Evolutionary conservation across 2,888 invertebrate genomes (phyloP), one percentile per base, ranked within the genome.

Genomic region (Strigamia maritima): DNA sequence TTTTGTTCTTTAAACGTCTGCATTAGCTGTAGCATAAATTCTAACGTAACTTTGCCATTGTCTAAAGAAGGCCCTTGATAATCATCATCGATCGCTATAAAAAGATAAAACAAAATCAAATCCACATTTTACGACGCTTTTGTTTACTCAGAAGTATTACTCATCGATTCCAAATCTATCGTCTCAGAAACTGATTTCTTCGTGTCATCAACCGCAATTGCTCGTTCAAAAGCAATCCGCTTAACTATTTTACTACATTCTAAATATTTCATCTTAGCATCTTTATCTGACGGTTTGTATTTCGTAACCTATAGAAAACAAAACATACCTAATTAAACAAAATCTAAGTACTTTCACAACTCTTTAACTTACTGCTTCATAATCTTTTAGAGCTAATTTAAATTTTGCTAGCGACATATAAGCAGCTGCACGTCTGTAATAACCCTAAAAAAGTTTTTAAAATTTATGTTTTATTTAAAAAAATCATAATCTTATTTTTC

Each of bases 401-500:
- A 96, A 98, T 89, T 97, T 97, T 82, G 98, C 98, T 85, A 98
- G 87, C 31, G 98, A 95, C 98, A 99, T 98, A 84, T 97, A 91
- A 40, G 99, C 93, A 1, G 96, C 95, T 0, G 98, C 99, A 84
- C 98, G 89, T 84, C 99, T 90, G 86, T 98, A 99, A 86, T 97
- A 99, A 0, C 97, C 98, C 89, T 86, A 65, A 44, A 78, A 78
- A 14, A 70, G 14, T 24, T 16, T 14, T 1, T 19, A 4, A 26
- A 70, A n/a, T 26, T 1, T 26, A 14, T 24, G n/a, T 70, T 26
- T 70, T 0, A 70, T 19, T 26, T 24, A 28, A 70, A n/a, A 19
- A 28, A 26, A 70, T 0, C 70, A 70, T 26, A 24, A 19, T 3
- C 8, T 19, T 14, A 14, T 14, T 28, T 70, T n/a, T 19, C 24